Conservation (phyloP, 2,888 invertebrate species). For the Noctuana brunneofusca region DNA sequence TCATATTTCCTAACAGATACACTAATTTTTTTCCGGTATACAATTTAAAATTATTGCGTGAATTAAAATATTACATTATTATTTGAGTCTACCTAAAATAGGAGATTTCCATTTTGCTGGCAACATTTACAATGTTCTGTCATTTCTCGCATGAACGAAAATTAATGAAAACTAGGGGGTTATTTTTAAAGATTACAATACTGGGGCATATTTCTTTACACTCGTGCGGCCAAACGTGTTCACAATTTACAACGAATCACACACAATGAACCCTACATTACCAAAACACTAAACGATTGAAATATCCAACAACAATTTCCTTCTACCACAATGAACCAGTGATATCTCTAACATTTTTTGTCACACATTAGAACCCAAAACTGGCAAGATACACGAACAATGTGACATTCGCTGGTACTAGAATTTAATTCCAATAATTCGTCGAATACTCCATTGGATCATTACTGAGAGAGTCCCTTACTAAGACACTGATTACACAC, state of each 20-base stretch:
- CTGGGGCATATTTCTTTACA: constrained; percentile 21
- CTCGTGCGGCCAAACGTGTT: constrained; percentile 5
- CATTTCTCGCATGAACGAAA: constrained; percentile 3
- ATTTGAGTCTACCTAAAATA: constrained; percentile 32
- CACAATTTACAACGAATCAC: neutral
- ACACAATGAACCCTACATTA: neutral
- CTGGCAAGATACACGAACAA: constrained; percentile 28
- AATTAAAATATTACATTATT: constrained; percentile 13
- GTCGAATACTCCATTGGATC: constrained; percentile 6
- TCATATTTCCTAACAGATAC: constrained; percentile 37
- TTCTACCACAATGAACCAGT: constrained; percentile 11
- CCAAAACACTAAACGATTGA: neutral
- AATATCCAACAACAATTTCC: constrained; percentile 4
- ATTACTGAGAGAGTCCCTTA: constrained; percentile 41
- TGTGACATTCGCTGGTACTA: constrained; percentile 21
- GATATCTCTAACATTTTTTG: constrained; percentile 14
- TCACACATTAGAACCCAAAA: constrained; percentile 21
- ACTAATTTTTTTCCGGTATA: constrained; percentile 38
- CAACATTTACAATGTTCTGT: constrained; percentile 34
- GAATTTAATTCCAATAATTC: constrained; percentile 27
- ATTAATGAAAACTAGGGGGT: constrained; percentile 4
- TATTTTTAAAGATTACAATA: constrained; percentile 24
- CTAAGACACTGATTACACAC: constrained; percentile 44
- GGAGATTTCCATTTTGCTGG: constrained; percentile 33
- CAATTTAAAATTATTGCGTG: constrained; percentile 36